These are phyloP conservation scores for Adoxophyes honmai DNA, from an alignment of 1,140 invertebrate genomes.

Conservation along the genomic window DNA sequence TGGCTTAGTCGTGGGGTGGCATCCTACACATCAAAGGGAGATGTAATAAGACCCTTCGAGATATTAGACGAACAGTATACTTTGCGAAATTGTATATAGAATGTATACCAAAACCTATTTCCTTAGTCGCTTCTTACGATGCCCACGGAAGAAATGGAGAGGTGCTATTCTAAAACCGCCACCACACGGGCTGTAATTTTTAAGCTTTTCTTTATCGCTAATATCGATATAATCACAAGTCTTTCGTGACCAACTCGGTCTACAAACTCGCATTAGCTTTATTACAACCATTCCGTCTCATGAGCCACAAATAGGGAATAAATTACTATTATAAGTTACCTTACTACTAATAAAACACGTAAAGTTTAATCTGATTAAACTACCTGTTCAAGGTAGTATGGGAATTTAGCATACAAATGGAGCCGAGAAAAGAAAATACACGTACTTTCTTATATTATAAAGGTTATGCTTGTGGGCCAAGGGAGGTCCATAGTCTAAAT, in stretches of 20 bases:
- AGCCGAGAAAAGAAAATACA: too few relatives aligned
- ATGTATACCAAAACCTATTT: too few relatives aligned
- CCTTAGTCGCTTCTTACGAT: too few relatives aligned
- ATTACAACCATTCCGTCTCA: constrained; percentile 5
- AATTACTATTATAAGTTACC: constrained; percentile 1
- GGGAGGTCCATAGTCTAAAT: neutral
- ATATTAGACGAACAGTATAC: too few relatives aligned
- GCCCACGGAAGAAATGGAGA: too few relatives aligned
- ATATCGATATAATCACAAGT: neutral
- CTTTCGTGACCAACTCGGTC: constrained; percentile 1
- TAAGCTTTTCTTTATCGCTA: neutral
- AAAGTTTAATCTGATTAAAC: constrained; percentile 3
- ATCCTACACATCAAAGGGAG: too few relatives aligned
- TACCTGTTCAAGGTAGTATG: neutral
- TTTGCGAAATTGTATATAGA: too few relatives aligned
- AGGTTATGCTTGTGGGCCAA: neutral
- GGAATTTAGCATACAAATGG: neutral
- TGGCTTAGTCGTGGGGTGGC: too few relatives aligned
- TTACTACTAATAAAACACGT: constrained; percentile 1
- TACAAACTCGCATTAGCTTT: constrained; percentile 3
- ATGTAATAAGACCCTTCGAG: too few relatives aligned
- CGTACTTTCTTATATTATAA: neutral
- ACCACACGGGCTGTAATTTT: constrained; percentile 1
- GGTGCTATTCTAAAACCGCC: too few relatives aligned
- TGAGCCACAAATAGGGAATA: neutral